Conservation (phyloP, 1,140 invertebrate species). For the Hydropsyche tenuis region DNA sequence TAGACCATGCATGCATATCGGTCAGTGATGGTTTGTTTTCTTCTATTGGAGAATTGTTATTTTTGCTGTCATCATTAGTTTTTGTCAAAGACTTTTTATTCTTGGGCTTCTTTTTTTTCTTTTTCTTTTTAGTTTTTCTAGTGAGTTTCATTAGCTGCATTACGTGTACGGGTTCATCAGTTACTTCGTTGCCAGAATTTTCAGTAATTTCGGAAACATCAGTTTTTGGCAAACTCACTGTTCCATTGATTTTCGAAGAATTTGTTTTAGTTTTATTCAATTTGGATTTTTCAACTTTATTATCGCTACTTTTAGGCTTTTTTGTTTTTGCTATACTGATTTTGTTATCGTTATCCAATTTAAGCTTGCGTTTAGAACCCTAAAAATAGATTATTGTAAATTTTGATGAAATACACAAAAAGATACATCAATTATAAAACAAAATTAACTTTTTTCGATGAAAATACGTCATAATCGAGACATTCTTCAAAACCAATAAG, state of each 20-base stretch:
- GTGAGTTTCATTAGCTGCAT: constrained; percentile 25
- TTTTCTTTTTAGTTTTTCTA: constrained; percentile 47
- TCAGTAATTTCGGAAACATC: no score
- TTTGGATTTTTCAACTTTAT: no score
- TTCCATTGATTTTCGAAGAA: neutral
- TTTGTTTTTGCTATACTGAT: neutral
- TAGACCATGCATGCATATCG: constrained; percentile 74
- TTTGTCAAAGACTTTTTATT: constrained; percentile 45
- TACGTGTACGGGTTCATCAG: neutral
- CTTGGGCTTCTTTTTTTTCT: constrained; percentile 42
- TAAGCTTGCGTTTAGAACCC: neutral
- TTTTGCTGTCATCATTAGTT: constrained; percentile 50
- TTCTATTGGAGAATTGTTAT: constrained; percentile 42
- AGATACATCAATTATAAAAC: neutral
- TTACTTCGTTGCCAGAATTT: neutral
- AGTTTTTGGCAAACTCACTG: no score
- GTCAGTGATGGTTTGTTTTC: constrained; percentile 52
- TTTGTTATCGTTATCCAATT: neutral
- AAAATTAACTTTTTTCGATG: constrained; percentile 43
- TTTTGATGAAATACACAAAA: neutral
- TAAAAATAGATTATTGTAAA: neutral
- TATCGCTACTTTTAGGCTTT: no score
- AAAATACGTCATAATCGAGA: constrained; percentile 63
- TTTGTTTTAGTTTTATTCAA: no score
- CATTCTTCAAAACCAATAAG: constrained; percentile 70